phyloP scores from a whole-genome alignment of 64 coral and sea anemone species.

The Montipora foliosa region DNA sequence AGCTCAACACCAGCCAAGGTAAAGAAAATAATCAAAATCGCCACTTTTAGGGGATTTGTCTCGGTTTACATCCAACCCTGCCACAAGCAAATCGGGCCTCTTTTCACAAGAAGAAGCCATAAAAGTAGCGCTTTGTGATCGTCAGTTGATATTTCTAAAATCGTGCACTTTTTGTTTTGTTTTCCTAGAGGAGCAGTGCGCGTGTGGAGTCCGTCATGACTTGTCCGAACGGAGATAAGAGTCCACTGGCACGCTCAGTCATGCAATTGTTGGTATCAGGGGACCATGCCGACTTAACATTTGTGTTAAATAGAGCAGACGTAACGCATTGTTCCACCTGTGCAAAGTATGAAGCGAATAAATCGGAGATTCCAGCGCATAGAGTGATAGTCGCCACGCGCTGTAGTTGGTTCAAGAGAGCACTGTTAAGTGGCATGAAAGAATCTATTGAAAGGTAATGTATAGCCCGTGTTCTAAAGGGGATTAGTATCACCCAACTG shows the following conservation, averaged over 20 bases:
- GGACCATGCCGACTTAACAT: constrained; percentile 83
- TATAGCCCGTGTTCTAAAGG: too few relatives aligned
- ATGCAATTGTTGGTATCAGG: constrained; percentile 64
- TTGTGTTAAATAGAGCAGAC: constrained; percentile 56
- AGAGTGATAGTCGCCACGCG: constrained; percentile 92
- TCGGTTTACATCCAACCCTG: too few relatives aligned
- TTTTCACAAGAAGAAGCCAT: too few relatives aligned
- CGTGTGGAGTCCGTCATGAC: constrained; percentile 45
- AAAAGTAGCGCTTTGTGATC: too few relatives aligned
- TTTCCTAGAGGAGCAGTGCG: constrained; percentile 2
- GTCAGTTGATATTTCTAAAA: neutral
- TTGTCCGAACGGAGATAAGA: constrained; percentile 60
- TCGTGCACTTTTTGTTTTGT: neutral
- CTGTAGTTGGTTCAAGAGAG: constrained; percentile 92
- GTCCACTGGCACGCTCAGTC: constrained; percentile 66
- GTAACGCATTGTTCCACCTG: constrained; percentile 20
- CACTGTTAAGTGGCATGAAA: constrained; percentile 96
- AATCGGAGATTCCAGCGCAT: constrained; percentile 76
- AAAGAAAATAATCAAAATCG: neutral
- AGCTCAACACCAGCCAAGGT: neutral
- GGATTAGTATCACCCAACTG: too few relatives aligned
- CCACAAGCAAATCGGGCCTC: too few relatives aligned
- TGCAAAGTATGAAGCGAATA: constrained; percentile 9
- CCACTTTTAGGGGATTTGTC: too few relatives aligned
- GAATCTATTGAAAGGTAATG: constrained; percentile 92